A percentile compares a stretch with the other conserved stretches of the same genome.
Evolutionary conservation across 2,888 invertebrate genomes (phyloP).

Genomic region (Tromatobia lineatoria): DNA sequence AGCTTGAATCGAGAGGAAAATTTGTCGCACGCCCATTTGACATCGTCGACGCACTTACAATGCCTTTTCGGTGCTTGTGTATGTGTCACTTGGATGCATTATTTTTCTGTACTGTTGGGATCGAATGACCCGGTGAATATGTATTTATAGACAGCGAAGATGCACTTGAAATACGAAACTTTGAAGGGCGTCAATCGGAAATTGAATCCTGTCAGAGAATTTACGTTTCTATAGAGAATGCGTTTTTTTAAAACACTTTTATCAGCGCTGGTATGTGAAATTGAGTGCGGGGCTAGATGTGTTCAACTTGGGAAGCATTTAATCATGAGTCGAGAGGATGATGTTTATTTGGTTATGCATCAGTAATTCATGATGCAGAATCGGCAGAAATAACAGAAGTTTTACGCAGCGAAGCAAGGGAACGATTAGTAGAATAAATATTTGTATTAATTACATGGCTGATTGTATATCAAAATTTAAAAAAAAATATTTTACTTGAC

Average conservation of each 20-base stretch:
- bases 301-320: too few relatives aligned
- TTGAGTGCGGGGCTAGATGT: not conserved
- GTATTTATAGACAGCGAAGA: not conserved
- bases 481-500: too few relatives aligned
- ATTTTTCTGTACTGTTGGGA: slow-evolving; percentile 10
- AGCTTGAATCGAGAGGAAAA: slow-evolving; percentile 48
- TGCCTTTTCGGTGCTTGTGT: slow-evolving; percentile 46
- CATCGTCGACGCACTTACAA: slow-evolving; percentile 39
- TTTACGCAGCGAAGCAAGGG: too few relatives aligned
- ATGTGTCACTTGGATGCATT: slow-evolving; percentile 10
- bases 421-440: too few relatives aligned
- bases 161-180: slow-evolving; percentile 31
- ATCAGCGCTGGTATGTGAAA: not conserved
- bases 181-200: slow-evolving; percentile 14
- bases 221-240: not conserved
- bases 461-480: too few relatives aligned
- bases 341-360: too few relatives aligned
- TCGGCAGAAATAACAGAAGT: too few relatives aligned
- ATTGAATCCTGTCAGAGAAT: not conserved
- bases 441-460: too few relatives aligned
- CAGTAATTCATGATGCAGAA: too few relatives aligned
- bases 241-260: not conserved
- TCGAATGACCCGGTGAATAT: slow-evolving; percentile 25
- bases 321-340: too few relatives aligned
- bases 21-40: slow-evolving; percentile 65